Conservation (phyloP, 2,888 invertebrate genomes). For the Tipula confusa region DNA sequence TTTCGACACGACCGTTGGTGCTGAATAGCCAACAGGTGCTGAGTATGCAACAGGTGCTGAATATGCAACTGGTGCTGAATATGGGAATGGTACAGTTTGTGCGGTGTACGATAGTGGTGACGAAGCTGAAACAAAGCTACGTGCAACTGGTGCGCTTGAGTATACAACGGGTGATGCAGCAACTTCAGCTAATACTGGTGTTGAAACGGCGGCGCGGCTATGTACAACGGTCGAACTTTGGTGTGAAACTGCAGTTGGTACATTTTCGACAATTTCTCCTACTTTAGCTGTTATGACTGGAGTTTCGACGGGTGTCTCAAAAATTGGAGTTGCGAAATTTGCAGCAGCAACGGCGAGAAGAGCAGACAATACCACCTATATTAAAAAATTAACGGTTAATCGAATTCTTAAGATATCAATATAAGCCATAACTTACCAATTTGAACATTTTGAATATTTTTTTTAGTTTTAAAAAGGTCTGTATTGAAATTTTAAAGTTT, state of each 20-base stretch:
- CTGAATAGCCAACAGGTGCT: not conserved
- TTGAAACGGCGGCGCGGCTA: constrained; percentile 46
- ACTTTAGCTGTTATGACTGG: constrained; percentile 43
- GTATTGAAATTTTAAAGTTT: not conserved
- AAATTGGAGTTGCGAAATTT: constrained; percentile 39
- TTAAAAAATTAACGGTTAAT: not conserved
- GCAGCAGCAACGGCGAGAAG: constrained; percentile 52
- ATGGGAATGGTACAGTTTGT: constrained; percentile 33
- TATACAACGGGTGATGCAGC: constrained; percentile 38
- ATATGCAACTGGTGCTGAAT: constrained; percentile 35
- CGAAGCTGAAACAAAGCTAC: constrained; percentile 35
- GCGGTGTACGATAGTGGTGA: constrained; percentile 34
- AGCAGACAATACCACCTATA: constrained; percentile 59
- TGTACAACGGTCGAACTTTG: constrained; percentile 54
- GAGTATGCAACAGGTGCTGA: constrained; percentile 27
- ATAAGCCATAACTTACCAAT: constrained; percentile 43
- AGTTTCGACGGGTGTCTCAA: constrained; percentile 38
- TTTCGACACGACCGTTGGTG: not conserved
- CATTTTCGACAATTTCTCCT: constrained; percentile 41
- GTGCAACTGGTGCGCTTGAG: not conserved
- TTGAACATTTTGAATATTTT: constrained; percentile 46
- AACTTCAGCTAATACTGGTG: constrained; percentile 36
- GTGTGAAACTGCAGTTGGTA: constrained; percentile 52
- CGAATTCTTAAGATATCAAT: not conserved
- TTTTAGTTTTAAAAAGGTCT: constrained; percentile 36